Base-by-base conservation (phyloP, 2,797 vertebrate genomes). In the Rhincodon typus region DNA sequence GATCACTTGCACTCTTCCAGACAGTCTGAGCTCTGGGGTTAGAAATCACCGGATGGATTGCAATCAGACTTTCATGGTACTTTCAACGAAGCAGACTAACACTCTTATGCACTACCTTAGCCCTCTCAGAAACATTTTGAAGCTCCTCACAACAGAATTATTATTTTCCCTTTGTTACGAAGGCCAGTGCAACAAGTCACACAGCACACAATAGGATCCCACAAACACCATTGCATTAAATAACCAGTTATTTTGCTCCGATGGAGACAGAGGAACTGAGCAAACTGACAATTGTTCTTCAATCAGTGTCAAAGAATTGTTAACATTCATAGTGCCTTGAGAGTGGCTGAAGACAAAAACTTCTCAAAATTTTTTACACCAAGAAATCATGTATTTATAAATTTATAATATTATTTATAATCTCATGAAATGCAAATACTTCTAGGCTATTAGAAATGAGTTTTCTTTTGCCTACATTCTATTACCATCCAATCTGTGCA, bases 1-100 rank as follows among this genome's bases (percentile, higher is more conserved):
- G n/a, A 66, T 62, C 88, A 62, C 53, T 91, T 91, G 30, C 88
- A 62, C 88, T 91, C 88, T 91, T 91, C 30, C 88, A 62, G 82
- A 84, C 88, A 91, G 53, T 62, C 30, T 91, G 88, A 66, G 62
- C 46, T 88, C 86, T 46, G 27, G 46, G 86, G 25, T 88, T 50
- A 88, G 86, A 84, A 46, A 23, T 84, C 46, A 38, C 82, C 46
- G 42, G 42, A 46, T 84, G 82, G 50, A 88, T 15, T 17, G 21
- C 13, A 62, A 62, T 90, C 57, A n/a, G 1, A 30, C 30, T 66
- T 66, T 66, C 30, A n/a, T 66, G 30, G 57, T 84, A 7, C 21
- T 84, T 42, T 42, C 82, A 4, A n/a, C 4, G 57, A 84, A 7
- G 46, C 21, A 46, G 21, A 46, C 19, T 25, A 7, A 84, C 13